Evolutionary conservation across 2,888 invertebrate species (phyloP).

Genomic region (Adineta ricciae): DNA sequence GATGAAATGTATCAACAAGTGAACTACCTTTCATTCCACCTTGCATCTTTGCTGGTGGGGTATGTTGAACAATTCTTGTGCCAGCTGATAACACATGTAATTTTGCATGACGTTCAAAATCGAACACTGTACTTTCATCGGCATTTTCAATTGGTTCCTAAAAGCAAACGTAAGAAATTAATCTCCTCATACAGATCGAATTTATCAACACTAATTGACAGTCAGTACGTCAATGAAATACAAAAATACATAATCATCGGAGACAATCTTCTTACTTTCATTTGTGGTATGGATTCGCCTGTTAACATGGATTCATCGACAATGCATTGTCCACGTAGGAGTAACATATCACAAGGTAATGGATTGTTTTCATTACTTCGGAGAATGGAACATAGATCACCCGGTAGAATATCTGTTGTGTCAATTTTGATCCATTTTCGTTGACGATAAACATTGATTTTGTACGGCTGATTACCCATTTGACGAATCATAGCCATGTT

Average conservation of each 20-base stretch:
- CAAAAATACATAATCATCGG: not conserved
- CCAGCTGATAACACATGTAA: conserved; percentile 87
- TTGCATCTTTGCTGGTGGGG: conserved; percentile 73
- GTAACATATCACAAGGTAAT: conserved; percentile 87
- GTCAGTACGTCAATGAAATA: conserved; percentile 23
- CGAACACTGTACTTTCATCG: conserved; percentile 56
- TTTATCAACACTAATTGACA: not conserved
- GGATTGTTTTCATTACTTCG: conserved; percentile 53
- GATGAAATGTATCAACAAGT: no score
- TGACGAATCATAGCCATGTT: conserved; percentile 98
- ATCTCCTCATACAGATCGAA: not conserved
- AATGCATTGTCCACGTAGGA: conserved; percentile 86
- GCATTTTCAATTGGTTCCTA: conserved; percentile 67
- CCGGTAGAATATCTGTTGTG: conserved; percentile 80
- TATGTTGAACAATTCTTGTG: conserved; percentile 94
- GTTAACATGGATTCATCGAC: conserved; percentile 99
- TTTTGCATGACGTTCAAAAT: conserved; percentile 77
- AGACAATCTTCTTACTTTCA: conserved; percentile 59
- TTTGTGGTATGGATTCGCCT: conserved; percentile 94
- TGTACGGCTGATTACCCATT: conserved; percentile 94
- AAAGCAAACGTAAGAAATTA: conserved; percentile 20
- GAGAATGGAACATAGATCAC: conserved; percentile 84
- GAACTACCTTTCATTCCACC: conserved; percentile 60
- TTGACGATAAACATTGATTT: conserved; percentile 68
- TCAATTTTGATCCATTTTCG: conserved; percentile 75